phyloP scores from a whole-genome alignment of 2,113 vertebrate species.

The Poicephalus meyeri region DNA sequence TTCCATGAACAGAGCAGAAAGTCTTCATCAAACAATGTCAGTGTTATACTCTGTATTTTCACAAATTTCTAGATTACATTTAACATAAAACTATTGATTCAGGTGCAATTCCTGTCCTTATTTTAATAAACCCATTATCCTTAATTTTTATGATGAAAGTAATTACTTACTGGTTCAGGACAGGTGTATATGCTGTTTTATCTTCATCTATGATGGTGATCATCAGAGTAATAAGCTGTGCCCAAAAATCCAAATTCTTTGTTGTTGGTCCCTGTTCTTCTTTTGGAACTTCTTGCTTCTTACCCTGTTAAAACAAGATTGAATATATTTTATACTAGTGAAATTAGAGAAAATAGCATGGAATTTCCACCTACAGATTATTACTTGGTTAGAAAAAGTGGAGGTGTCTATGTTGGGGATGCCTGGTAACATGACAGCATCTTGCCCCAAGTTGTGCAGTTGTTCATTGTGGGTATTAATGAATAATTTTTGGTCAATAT shows the following conservation, averaged over 20 bases:
- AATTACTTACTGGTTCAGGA: slow-evolving; percentile 91
- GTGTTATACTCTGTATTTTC: neutral
- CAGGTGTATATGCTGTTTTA: slow-evolving; percentile 88
- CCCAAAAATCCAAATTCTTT: slow-evolving; percentile 95
- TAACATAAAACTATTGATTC: neutral
- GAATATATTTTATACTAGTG: neutral
- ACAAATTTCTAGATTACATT: neutral
- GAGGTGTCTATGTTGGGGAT: neutral
- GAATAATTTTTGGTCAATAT: neutral
- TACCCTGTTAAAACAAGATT: slow-evolving; percentile 75
- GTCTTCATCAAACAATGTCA: neutral
- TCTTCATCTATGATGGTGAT: slow-evolving; percentile 94
- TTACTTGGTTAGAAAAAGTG: neutral
- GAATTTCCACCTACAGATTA: neutral
- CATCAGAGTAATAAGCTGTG: slow-evolving; percentile 94
- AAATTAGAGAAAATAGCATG: neutral
- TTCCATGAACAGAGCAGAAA: neutral
- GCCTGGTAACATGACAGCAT: neutral
- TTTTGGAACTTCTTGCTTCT: slow-evolving; percentile 86
- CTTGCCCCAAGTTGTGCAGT: neutral
- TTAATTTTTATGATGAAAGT: neutral
- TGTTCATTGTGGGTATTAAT: neutral
- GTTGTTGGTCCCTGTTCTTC: slow-evolving; percentile 93
- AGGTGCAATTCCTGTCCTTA: neutral
- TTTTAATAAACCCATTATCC: neutral